A percentile compares a stretch with the other conserved stretches of the same genome.
phyloP scores from a whole-genome alignment of 2,888 invertebrate genomes.

The Megalurothrips usitatus region DNA sequence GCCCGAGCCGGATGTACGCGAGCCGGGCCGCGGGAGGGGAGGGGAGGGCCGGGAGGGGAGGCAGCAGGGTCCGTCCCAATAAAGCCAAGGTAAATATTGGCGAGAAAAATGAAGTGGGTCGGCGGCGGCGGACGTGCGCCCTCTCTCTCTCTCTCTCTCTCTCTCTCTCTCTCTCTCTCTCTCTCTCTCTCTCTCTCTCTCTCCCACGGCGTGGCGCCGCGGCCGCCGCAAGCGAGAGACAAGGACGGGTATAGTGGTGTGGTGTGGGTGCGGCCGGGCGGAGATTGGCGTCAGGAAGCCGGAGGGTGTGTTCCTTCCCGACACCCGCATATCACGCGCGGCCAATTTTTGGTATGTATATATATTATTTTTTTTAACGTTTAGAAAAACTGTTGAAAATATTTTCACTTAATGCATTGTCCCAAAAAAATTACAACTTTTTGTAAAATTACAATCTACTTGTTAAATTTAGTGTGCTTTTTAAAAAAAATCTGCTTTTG shows the following conservation, averaged over 20 bases:
- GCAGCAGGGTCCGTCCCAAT: constrained; percentile 37
- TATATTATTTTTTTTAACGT: too few relatives aligned
- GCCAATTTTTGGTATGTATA: too few relatives aligned
- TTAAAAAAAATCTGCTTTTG: too few relatives aligned
- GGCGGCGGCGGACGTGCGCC: constrained; percentile 34
- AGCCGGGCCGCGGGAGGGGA: constrained; percentile 30
- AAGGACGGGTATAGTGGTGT: not conserved
- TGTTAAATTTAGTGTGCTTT: too few relatives aligned
- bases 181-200: not conserved
- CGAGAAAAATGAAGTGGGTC: constrained; percentile 42
- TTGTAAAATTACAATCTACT: too few relatives aligned
- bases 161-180: too few relatives aligned
- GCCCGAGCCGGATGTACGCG: constrained; percentile 31
- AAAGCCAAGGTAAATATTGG: constrained; percentile 42
- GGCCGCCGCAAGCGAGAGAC: not conserved
- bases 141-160: not conserved
- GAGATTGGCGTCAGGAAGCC: constrained; percentile 21
- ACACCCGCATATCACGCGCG: too few relatives aligned
- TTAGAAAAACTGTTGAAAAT: too few relatives aligned
- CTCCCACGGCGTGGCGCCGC: not conserved
- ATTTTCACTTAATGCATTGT: too few relatives aligned
- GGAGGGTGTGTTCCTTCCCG: not conserved
- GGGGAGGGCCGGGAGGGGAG: constrained; percentile 30
- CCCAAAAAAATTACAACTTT: too few relatives aligned
- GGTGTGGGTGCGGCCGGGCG: not conserved